Percentiles rank a stretch among this genome's conserved stretches.
phyloP scores from a whole-genome alignment of 2,888 invertebrate genomes.

The Limnephilus rhombicus region DNA sequence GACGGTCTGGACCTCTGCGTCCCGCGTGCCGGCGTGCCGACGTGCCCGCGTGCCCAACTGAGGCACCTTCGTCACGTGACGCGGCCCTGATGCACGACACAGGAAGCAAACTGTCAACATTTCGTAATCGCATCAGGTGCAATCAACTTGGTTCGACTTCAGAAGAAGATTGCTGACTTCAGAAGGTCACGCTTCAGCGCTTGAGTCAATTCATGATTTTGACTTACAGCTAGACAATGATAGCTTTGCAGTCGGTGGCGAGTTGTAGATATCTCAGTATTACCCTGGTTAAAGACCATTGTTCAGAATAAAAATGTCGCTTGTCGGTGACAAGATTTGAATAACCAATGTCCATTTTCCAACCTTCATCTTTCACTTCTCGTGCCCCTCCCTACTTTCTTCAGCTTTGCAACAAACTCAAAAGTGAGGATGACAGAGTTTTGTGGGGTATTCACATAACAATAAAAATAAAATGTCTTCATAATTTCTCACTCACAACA shows the following conservation, averaged over 20 bases:
- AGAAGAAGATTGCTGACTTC: no score
- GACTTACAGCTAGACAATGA: neutral
- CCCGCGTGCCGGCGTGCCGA: neutral
- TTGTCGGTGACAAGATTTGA: no score
- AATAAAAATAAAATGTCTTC: no score
- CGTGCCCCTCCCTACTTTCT: no score
- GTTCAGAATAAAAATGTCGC: no score
- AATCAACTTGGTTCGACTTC: neutral
- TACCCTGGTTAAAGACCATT: no score
- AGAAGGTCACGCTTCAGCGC: neutral
- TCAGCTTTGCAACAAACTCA: no score
- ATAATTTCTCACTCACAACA: neutral
- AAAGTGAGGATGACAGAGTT: no score
- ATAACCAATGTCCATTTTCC: no score
- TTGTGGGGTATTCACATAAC: no score
- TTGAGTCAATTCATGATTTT: neutral
- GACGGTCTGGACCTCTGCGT: neutral
- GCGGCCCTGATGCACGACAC: neutral
- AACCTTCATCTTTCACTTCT: no score
- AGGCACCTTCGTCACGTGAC: neutral
- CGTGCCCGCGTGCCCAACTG: neutral
- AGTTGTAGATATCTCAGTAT: no score
- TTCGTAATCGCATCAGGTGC: conserved; percentile 36
- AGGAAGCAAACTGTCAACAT: neutral
- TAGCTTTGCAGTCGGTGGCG: neutral